phyloP scores from a whole-genome alignment of 1,140 invertebrate genomes.

The Episyrphus balteatus region DNA sequence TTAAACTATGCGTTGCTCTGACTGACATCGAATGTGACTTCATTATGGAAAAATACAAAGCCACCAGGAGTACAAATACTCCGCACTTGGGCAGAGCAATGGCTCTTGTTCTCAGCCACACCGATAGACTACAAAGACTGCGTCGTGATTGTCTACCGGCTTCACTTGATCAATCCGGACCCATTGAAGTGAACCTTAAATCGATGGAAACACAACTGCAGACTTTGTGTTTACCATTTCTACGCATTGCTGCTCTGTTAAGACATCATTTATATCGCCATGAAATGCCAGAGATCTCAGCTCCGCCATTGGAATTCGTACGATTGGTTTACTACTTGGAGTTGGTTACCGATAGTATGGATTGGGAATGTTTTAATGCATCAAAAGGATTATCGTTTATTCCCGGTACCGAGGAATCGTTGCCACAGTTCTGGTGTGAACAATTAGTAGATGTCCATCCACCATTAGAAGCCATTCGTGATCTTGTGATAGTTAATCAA shows the following conservation, averaged over 20 bases:
- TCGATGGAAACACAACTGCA: slow-evolving; percentile 53
- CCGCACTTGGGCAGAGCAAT: slow-evolving; percentile 28
- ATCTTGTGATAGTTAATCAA: slow-evolving; percentile 55
- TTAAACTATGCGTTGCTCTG: slow-evolving; percentile 49
- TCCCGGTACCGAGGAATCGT: slow-evolving; percentile 35
- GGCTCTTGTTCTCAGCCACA: slow-evolving; percentile 27
- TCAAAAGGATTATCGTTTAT: slow-evolving; percentile 51
- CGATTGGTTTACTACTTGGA: slow-evolving; percentile 64
- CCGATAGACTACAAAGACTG: slow-evolving; percentile 22
- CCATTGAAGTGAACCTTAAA: slow-evolving; percentile 31
- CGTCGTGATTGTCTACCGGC: slow-evolving; percentile 33
- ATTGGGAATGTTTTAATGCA: slow-evolving; percentile 52
- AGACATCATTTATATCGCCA: slow-evolving; percentile 77
- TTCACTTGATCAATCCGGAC: slow-evolving; percentile 1
- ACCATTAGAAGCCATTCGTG: slow-evolving; percentile 43
- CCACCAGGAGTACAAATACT: slow-evolving; percentile 8
- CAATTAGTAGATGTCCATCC: slow-evolving; percentile 46
- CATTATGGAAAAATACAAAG: slow-evolving; percentile 21
- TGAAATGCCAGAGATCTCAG: slow-evolving; percentile 57
- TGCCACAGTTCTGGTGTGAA: slow-evolving; percentile 53
- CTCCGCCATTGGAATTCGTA: slow-evolving; percentile 56
- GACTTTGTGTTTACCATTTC: slow-evolving; percentile 68
- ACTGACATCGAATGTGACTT: slow-evolving; percentile 39
- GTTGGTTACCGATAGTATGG: slow-evolving; percentile 55
- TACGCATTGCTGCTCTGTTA: slow-evolving; percentile 71